phyloP scores from a whole-genome alignment of 2,797 vertebrate genomes.

The Crypturellus tataupa region DNA sequence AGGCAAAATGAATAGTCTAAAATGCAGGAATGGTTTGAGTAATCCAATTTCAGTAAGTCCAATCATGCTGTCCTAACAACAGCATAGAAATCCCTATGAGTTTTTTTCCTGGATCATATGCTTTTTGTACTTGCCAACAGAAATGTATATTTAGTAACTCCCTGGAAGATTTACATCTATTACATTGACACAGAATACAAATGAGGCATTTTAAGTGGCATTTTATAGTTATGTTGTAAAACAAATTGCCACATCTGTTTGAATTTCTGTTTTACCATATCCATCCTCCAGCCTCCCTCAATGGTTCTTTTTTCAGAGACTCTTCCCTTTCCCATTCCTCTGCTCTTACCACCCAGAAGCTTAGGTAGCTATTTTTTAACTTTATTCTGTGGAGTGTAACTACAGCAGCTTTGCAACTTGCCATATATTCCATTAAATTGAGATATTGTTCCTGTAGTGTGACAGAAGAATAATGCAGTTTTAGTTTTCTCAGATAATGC shows the following conservation, averaged over 20 bases:
- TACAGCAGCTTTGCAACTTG: conserved; percentile 83
- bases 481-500: conserved; percentile 85
- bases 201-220: conserved; percentile 35
- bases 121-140: conserved; percentile 43
- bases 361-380: conserved; percentile 77
- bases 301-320: neutral
- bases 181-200: conserved; percentile 58
- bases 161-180: conserved; percentile 58
- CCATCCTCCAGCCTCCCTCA: neutral
- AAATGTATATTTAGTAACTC: conserved; percentile 52
- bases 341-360: neutral
- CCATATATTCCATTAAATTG: conserved; percentile 83
- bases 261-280: neutral
- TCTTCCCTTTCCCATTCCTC: neutral
- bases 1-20: neutral
- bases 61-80: neutral
- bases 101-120: conserved; percentile 24
- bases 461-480: conserved; percentile 83
- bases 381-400: conserved; percentile 81
- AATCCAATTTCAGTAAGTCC: neutral
- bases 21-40: neutral
- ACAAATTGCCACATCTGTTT: conserved; percentile 32
- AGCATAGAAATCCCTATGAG: neutral
- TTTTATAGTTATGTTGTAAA: conserved; percentile 51
- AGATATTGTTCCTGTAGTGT: conserved; percentile 87